These are phyloP conservation scores for Eremophila alpestris DNA, from an alignment of 2,797 vertebrate genomes.

Conservation along the genomic window DNA sequence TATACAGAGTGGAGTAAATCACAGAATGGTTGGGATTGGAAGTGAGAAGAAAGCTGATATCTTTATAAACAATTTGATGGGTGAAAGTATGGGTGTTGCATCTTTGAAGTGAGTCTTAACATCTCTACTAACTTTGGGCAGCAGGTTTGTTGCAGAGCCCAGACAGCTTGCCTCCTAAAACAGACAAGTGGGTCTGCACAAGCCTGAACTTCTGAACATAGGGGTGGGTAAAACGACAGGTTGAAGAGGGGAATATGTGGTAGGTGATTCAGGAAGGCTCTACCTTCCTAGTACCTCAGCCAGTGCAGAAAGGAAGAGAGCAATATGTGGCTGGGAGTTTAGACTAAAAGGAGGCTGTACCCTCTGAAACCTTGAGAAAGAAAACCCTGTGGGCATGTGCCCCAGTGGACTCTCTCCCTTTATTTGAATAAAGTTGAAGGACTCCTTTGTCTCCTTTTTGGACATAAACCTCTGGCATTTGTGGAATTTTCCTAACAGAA, in stretches of 20 bases:
- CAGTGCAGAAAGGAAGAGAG: not conserved
- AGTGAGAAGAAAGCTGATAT: not conserved
- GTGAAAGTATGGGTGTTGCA: not conserved
- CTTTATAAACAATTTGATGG: not conserved
- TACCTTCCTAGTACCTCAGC: too few species aligned
- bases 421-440: not conserved
- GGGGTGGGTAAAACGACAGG: not conserved
- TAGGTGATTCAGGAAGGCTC: not conserved
- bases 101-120: not conserved
- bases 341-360: not conserved
- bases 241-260: not conserved
- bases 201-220: not conserved
- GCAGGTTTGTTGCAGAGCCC: not conserved
- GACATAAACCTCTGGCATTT: not conserved
- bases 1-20: not conserved
- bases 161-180: not conserved
- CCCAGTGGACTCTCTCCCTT: not conserved
- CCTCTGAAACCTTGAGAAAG: not conserved
- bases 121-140: not conserved
- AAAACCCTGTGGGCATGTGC: accelerated
- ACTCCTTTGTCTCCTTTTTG: too few species aligned
- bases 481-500: not conserved
- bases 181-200: not conserved
- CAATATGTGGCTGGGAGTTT: accelerated
- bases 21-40: not conserved